These are phyloP conservation scores for Formicarius rufipectus DNA, from an alignment of 2,113 vertebrate genomes.

Conservation along the genomic window DNA sequence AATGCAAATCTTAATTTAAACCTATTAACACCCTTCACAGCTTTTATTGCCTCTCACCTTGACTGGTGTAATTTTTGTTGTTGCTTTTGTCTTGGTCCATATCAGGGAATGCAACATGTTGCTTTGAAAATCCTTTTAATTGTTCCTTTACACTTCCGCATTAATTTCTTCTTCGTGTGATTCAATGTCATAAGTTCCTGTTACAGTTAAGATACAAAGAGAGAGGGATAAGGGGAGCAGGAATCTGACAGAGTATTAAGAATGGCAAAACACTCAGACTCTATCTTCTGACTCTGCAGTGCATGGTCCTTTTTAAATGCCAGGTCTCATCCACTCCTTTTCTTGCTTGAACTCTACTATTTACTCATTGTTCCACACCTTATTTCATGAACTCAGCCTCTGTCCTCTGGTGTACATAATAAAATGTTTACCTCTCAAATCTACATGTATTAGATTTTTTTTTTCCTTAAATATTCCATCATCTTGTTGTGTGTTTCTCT, in stretches of 20 bases:
- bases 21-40: background rate
- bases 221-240: background rate
- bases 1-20: background rate
- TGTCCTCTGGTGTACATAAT: background rate
- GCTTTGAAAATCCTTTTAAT: background rate
- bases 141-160: background rate
- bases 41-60: background rate
- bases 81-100: background rate
- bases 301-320: background rate
- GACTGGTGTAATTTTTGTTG: background rate
- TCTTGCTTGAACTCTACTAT: background rate
- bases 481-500: background rate
- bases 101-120: background rate
- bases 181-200: background rate
- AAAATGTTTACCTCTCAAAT: background rate
- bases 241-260: background rate
- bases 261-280: background rate
- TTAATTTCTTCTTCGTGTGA: background rate
- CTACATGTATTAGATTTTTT: fast-evolving
- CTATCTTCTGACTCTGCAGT: background rate
- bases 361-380: background rate
- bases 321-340: background rate
- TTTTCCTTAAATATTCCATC: background rate
- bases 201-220: background rate
- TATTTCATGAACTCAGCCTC: background rate